phyloP scores from a whole-genome alignment of 2,113 vertebrate genomes.

The Numida meleagris region DNA sequence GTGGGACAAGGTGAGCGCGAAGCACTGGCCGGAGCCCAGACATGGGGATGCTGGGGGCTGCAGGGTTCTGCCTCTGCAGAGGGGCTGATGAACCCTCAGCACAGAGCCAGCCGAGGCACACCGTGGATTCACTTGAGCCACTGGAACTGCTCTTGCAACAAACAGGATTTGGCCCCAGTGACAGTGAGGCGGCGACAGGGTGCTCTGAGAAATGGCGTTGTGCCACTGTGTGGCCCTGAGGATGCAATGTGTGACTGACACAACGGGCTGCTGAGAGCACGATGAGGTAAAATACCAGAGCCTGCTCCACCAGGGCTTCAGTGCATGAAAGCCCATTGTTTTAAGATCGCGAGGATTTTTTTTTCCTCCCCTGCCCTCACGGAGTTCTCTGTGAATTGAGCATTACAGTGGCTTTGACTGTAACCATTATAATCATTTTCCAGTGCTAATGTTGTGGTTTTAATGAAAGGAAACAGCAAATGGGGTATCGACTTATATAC shows the following conservation, averaged over 20 bases:
- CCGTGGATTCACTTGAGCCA: not conserved
- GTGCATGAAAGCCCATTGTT: not conserved
- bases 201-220: not conserved
- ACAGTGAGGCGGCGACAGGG: not conserved
- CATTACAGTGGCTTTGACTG: conserved; percentile 88
- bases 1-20: not conserved
- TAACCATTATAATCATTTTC: conserved; percentile 84
- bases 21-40: not conserved
- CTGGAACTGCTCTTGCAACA: not conserved
- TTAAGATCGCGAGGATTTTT: not conserved
- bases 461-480: conserved; percentile 85
- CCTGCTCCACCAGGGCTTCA: not conserved
- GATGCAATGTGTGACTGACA: not conserved
- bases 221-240: not conserved
- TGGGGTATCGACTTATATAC: conserved; percentile 74
- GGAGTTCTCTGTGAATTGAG: conserved; percentile 51
- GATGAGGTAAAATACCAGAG: not conserved
- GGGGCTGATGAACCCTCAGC: not conserved
- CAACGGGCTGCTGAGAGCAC: not conserved
- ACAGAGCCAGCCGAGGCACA: not conserved
- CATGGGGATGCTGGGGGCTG: not conserved
- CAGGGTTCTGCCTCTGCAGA: not conserved
- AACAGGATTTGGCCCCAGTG: not conserved
- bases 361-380: not conserved
- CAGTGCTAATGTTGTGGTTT: conserved; percentile 81